phyloP scores from a whole-genome alignment of 2,888 invertebrate genomes.

The Acrobasis suavella region DNA sequence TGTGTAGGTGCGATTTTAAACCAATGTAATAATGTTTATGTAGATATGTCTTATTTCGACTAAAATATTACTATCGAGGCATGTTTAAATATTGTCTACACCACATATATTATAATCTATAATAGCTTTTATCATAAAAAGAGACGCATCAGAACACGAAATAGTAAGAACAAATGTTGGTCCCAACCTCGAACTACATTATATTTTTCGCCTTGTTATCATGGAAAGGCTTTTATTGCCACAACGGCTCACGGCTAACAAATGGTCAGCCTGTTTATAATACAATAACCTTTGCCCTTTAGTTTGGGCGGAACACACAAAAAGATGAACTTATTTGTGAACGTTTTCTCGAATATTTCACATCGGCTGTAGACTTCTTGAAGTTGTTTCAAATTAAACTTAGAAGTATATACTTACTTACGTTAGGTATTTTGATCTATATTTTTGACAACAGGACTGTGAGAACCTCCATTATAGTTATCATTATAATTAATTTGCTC shows the following conservation, averaged over 20 bases:
- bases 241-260: conserved; percentile 29
- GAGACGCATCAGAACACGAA: not conserved
- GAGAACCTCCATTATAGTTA: too few relatives aligned
- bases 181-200: conserved; percentile 18
- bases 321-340: conserved; percentile 27
- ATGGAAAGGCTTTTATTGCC: conserved; percentile 31
- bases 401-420: not conserved
- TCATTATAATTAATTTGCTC: too few relatives aligned
- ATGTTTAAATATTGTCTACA: too few relatives aligned
- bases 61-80: too few relatives aligned
- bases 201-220: conserved; percentile 35
- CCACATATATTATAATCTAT: too few relatives aligned
- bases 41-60: too few relatives aligned
- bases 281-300: conserved; percentile 46
- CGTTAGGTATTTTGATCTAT: not conserved
- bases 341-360: not conserved
- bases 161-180: not conserved
- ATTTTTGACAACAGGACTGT: not conserved
- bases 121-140: not conserved
- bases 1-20: too few relatives aligned
- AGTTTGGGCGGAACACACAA: conserved; percentile 29
- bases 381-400: not conserved
- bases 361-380: not conserved
- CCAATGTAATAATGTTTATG: too few relatives aligned
- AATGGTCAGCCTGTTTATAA: conserved; percentile 37